phyloP scores from a whole-genome alignment of 2,113 vertebrate genomes.

The Pipra filicauda region DNA sequence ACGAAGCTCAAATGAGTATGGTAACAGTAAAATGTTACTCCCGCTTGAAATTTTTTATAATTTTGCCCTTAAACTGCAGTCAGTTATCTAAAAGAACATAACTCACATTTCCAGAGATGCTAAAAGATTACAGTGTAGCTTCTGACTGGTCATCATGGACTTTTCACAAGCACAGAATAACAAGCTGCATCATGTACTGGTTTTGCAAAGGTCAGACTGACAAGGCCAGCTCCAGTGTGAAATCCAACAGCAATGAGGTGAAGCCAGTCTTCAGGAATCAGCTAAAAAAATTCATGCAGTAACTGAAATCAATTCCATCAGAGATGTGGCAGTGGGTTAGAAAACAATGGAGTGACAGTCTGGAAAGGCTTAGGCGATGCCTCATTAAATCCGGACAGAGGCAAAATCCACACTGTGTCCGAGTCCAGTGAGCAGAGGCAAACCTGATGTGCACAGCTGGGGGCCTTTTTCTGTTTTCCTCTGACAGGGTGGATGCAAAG shows the following conservation, averaged over 20 bases:
- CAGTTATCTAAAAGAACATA: neutral
- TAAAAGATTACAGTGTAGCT: neutral
- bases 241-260: neutral
- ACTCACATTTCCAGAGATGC: neutral
- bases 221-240: neutral
- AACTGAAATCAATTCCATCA: neutral
- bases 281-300: neutral
- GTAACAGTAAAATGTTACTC: neutral
- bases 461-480: neutral
- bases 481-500: no score
- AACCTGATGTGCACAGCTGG: neutral
- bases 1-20: neutral
- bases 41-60: neutral
- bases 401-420: neutral
- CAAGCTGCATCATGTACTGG: neutral
- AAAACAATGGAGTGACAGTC: neutral
- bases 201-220: neutral
- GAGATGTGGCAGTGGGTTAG: neutral
- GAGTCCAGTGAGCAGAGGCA: neutral
- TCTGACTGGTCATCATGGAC: neutral
- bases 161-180: neutral
- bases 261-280: neutral
- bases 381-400: neutral
- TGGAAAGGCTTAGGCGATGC: neutral
- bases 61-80: neutral